phyloP scores from a whole-genome alignment of 2,797 vertebrate species.

The Delichon dasypus region DNA sequence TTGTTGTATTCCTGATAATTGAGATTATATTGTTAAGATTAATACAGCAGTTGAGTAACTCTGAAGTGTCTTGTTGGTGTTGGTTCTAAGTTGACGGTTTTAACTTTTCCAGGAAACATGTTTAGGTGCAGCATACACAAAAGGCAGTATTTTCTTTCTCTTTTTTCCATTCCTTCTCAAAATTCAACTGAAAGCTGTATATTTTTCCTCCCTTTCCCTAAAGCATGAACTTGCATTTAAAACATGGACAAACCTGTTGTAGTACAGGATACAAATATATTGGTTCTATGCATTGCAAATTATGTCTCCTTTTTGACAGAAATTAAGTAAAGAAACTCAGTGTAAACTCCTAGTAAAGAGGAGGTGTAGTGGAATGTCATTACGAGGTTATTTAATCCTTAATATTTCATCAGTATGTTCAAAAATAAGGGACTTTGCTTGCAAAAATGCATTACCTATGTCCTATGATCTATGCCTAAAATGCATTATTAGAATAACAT shows the following conservation, averaged over 20 bases:
- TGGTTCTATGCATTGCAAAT: not conserved
- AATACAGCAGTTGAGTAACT: not conserved
- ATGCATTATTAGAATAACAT: not conserved
- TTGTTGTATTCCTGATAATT: not conserved
- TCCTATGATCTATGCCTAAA: not conserved
- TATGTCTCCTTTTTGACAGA: not conserved
- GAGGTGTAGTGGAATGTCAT: not conserved
- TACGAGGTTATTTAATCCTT: not conserved
- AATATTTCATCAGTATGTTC: not conserved
- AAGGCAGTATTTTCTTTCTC: not conserved
- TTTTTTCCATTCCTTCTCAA: not conserved
- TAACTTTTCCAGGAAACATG: not conserved
- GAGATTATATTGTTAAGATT: not conserved
- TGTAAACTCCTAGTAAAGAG: not conserved
- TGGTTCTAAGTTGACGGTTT: not conserved
- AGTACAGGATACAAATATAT: not conserved
- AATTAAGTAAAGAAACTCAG: not conserved
- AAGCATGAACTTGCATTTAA: not conserved
- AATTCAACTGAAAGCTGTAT: not conserved
- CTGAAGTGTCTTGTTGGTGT: not conserved
- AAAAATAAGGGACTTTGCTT: not conserved
- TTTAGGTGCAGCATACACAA: not conserved
- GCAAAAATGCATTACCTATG: not conserved
- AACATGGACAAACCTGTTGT: not conserved
- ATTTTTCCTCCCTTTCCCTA: not conserved